Percentiles rank a stretch among this genome's conserved stretches.
Evolutionary conservation across 2,113 vertebrate genomes (phyloP).

Genomic region (rat (Rattus norvegicus)): GRCr8 NC_086025.1:60385501-60386000

Average conservation of each 20-base stretch:
- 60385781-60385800: neutral
- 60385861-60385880: too few species aligned
- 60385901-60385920: too few species aligned
- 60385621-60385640: neutral
- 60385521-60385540: too few species aligned
- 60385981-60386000: neutral
- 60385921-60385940: too few species aligned
- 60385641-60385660: neutral
- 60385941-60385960: too few species aligned
- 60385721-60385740: neutral
- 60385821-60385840: neutral
- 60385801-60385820: neutral
- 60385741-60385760: neutral
- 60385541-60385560: neutral
- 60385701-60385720: neutral
- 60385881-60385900: too few species aligned
- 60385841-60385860: neutral
- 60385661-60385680: neutral
- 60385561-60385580: rapidly evolving
- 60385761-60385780: neutral
- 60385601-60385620: neutral
- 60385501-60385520: neutral
- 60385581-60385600: neutral
- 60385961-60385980: neutral
- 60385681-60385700: neutral